Base-by-base conservation (phyloP, 1,140 invertebrate genomes). In the Subanguina moxae region DNA sequence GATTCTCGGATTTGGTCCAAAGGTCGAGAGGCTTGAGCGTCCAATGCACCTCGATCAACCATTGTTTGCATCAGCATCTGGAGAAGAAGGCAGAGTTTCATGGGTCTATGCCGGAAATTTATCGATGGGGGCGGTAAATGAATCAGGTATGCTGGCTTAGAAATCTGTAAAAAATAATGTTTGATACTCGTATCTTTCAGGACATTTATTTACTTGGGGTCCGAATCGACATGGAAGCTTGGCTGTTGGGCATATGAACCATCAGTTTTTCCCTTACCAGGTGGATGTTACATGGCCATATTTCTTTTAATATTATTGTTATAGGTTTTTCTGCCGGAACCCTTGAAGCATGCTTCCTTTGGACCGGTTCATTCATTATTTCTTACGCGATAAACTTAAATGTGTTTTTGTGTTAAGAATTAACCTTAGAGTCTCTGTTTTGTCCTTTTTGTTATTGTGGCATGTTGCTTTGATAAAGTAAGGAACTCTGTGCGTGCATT, bases 331-430 rank as follows among this genome's bases (percentile, higher is more conserved):
- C 57, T 76, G 9, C 59, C 74, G 9, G 62, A 63, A 21, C 11
- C 19, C 9, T 45, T 78, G 17, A 70, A 46, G 64, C n/a, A 42
- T 7, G 62, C 62, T 1, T 57, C 71, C 7, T 70, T 76, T 46
- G 76, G 76, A 8, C 70, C 76, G 11, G 67, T 65, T 25, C 74
- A 76, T 64, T 68, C 76, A n/a, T 21, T 76, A 25, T 75, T 78
- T 48, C 46, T 78, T 17, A 64, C 73, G 5, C 25, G 65, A 13
- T 43, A 30, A 43, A 28, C n/a, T n/a, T 38, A 43, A 30, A 57
- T 58, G n/a, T 7, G 64, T 61, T 27, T 61, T 25, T 3, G 3
- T 25, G 23, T 58, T 11, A 58, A 7, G 23, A 52, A 25, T 64
- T 25, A 46, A 7, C 52, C 27, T n/a, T 17, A 25, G 7, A n/a